A percentile compares a stretch with the other conserved stretches of the same genome.
phyloP scores from a whole-genome alignment of 1,140 invertebrate genomes.

The Megalonaias nervosa region DNA sequence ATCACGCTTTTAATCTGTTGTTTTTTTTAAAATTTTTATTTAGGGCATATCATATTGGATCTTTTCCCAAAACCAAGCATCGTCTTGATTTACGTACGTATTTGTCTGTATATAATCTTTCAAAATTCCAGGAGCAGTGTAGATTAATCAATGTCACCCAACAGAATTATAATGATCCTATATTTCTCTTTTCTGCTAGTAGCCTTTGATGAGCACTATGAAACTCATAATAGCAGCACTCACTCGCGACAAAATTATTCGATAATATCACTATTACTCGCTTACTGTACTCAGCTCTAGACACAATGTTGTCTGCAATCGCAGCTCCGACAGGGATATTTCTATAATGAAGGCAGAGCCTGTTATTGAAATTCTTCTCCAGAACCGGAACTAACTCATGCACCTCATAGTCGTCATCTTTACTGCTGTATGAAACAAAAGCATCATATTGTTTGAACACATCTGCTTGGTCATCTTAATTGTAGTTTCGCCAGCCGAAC shows the following conservation, averaged over 20 bases:
- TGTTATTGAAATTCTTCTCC: constrained; percentile 51
- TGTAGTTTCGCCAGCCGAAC: constrained; percentile 43
- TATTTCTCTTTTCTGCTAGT: constrained; percentile 32
- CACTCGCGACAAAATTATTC: constrained; percentile 35
- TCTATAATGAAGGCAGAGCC: constrained; percentile 56
- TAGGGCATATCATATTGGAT: constrained; percentile 88
- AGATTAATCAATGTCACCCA: constrained; percentile 33
- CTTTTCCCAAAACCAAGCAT: constrained; percentile 94
- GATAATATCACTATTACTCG: constrained; percentile 47
- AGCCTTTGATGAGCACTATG: constrained; percentile 48
- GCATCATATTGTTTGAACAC: constrained; percentile 50
- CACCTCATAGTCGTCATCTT: constrained; percentile 52
- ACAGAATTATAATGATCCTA: constrained; percentile 45
- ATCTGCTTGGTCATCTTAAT: constrained; percentile 23
- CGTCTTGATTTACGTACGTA: constrained; percentile 77
- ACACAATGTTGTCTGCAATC: constrained; percentile 53
- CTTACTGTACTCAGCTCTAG: constrained; percentile 46
- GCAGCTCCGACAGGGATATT: constrained; percentile 52
- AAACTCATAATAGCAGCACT: constrained; percentile 59
- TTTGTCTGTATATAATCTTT: constrained; percentile 73
- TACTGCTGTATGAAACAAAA: constrained; percentile 56
- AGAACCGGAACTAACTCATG: constrained; percentile 49
- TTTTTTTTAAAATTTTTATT: constrained; percentile 14
- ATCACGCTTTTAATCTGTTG: too few species aligned
- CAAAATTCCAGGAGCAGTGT: constrained; percentile 43